These are phyloP conservation scores for Conus ventricosus DNA, from an alignment of 1,140 invertebrate species.

Conservation along the genomic window DNA sequence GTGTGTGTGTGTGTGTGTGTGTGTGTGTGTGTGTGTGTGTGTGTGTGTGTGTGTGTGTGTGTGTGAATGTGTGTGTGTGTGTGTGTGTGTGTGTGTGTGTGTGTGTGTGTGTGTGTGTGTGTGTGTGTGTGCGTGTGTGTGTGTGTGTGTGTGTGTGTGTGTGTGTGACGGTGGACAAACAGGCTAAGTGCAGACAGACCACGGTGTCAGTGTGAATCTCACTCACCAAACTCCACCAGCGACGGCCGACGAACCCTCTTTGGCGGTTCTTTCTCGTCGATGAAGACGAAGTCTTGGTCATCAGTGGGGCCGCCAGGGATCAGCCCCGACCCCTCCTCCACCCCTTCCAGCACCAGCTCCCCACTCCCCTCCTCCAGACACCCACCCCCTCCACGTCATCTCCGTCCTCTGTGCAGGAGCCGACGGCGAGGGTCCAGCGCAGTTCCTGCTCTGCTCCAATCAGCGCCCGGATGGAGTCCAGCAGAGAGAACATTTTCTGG, in stretches of 20 bases:
- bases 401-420: background rate
- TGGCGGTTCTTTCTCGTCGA: conserved; percentile 50
- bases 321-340: background rate
- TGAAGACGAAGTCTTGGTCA: conserved; percentile 53
- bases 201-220: too few relatives aligned
- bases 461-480: conserved; percentile 18
- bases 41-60: too few relatives aligned
- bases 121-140: background rate
- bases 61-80: too few relatives aligned
- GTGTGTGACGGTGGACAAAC: background rate
- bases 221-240: conserved; percentile 20
- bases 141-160: background rate
- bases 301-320: background rate
- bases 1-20: too few relatives aligned
- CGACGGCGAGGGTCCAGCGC: background rate
- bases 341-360: background rate
- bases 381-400: conserved; percentile 32
- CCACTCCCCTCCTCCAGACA: conserved; percentile 31
- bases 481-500: conserved; percentile 32
- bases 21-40: too few relatives aligned
- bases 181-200: background rate
- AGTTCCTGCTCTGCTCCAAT: conserved; percentile 19
- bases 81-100: too few relatives aligned
- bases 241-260: conserved; percentile 41
- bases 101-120: background rate